Base-by-base conservation (phyloP, 2,797 vertebrate species). In the Philypnodon macrostomus region DNA sequence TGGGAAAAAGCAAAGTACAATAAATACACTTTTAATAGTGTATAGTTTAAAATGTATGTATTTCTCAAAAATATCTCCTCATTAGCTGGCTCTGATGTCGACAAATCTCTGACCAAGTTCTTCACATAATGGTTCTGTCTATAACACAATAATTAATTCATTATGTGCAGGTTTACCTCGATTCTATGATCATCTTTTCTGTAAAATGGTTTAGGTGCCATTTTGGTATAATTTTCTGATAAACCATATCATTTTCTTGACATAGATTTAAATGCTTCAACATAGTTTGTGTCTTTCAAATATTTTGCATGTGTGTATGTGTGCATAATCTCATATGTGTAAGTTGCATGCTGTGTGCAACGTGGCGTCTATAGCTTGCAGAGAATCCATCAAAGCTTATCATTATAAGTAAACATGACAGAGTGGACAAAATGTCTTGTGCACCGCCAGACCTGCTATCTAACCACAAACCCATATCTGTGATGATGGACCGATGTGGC, bases 371-470 rank as follows among this genome's bases (percentile, higher is more conserved):
- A 70, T 79, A 77, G 76, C 68, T 81, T 38, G 57, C 36, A 63
- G 65, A 67, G 79, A 76, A 88, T 88, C 86, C 86, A 89, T 86
- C 86, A 87, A 79, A 68, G 72, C 86, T 90, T 89, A 89, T 89
- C 87, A 81, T 86, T 89, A 72, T 85, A 85, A 86, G 85, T 89
- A 90, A 90, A 90, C 88, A 90, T 81, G 83, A 85, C 85, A 84
- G 77, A 84, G 79, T 87, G 84, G 85, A 85, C 85, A 87, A 87
- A 89, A 88, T 79, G 85, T 88, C 83, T 89, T 85, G 75, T 85
- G 85, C 67, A 47, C 77, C 79, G 77, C 77, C 80, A 80, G 82
- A 61, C 75, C 67, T 75, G 69, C 80, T 88, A 87, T 88, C 85
- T 89, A 51, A 79, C 80, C 78, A 53, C 77, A 48, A 65, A 70